phyloP scores from a whole-genome alignment of 2,888 invertebrate genomes.

The Drosophila fungiperda region DNA sequence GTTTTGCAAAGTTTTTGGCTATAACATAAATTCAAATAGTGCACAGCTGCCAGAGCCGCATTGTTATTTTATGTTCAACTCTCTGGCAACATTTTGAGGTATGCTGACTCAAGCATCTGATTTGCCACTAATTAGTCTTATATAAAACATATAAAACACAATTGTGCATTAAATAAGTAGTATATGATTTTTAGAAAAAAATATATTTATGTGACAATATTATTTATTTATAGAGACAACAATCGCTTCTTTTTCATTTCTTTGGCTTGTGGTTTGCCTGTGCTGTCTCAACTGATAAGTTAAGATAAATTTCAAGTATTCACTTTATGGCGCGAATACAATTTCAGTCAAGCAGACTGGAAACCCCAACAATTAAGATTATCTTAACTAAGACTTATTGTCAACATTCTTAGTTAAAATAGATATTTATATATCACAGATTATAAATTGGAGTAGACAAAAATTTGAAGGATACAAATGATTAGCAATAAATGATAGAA shows the following conservation, averaged over 20 bases:
- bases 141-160: too few species aligned
- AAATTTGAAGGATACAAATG: background rate
- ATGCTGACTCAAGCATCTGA: background rate
- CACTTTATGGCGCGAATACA: background rate
- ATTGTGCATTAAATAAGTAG: background rate
- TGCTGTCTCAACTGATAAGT: background rate
- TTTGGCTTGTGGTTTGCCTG: too few species aligned
- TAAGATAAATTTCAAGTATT: background rate
- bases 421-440: background rate
- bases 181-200: too few species aligned
- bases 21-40: conserved; percentile 77
- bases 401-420: background rate
- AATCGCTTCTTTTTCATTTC: background rate
- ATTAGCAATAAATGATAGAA: background rate
- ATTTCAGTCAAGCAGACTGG: background rate
- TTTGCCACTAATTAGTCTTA: background rate
- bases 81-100: conserved; percentile 11
- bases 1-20: conserved; percentile 76
- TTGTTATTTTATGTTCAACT: conserved; percentile 15
- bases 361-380: background rate
- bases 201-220: background rate
- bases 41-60: conserved; percentile 36
- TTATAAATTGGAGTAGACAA: too few species aligned
- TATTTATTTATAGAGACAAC: background rate
- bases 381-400: background rate